phyloP scores from a whole-genome alignment of 2,888 invertebrate genomes.

The Clanis bilineata region DNA sequence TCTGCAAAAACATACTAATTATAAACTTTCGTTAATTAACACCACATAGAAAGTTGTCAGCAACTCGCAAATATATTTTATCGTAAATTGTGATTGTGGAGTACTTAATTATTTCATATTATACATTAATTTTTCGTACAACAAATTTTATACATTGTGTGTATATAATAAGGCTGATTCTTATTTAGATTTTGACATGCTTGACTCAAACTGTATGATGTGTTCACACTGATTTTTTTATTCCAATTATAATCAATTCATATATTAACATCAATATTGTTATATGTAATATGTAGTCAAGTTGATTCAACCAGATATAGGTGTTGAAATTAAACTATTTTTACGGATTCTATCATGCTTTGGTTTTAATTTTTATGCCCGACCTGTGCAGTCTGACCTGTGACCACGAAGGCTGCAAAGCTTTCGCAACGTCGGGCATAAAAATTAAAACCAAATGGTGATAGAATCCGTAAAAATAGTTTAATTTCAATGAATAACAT shows the following conservation, averaged over 20 bases:
- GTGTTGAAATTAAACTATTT: too few relatives aligned
- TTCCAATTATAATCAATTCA: background rate
- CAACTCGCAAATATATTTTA: background rate
- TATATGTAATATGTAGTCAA: too few relatives aligned
- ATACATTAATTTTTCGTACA: background rate
- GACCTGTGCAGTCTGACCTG: too few relatives aligned
- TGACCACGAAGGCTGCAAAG: too few relatives aligned
- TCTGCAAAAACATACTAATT: background rate
- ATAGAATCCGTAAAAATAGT: too few relatives aligned
- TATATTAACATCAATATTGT: background rate
- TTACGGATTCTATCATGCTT: too few relatives aligned
- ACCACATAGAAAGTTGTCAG: background rate
- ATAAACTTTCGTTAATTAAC: background rate
- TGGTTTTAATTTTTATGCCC: too few relatives aligned
- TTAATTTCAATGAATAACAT: too few relatives aligned
- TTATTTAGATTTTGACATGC: conserved; percentile 4
- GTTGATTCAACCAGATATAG: too few relatives aligned
- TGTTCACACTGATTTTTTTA: background rate
- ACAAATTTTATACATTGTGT: background rate
- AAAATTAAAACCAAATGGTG: too few relatives aligned
- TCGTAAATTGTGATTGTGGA: conserved; percentile 3
- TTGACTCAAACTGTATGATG: background rate
- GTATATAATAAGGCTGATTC: conserved; percentile 6
- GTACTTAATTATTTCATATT: conserved; percentile 9
- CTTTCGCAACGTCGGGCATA: too few relatives aligned